phyloP scores from a whole-genome alignment of 1,140 invertebrate species.

The Drosophila eugracilis region DNA sequence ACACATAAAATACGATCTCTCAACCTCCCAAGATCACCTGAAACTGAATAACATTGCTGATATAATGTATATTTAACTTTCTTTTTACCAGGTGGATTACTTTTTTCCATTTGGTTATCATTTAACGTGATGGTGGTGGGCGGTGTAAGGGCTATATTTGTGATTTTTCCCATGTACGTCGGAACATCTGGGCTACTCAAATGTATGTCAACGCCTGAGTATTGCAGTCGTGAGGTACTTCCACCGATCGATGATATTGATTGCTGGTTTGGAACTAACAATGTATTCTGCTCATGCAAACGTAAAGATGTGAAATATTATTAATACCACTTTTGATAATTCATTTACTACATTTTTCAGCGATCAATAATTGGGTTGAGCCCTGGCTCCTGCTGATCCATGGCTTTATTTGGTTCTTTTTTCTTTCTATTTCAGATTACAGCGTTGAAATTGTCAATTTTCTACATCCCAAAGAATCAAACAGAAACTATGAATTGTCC shows the following conservation, averaged over 20 bases:
- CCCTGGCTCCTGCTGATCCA: slow-evolving; percentile 1
- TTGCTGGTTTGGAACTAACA: not conserved
- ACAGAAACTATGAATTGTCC: not conserved
- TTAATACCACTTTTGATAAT: not conserved
- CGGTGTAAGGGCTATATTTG: not conserved
- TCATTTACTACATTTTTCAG: not conserved
- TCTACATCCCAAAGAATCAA: too few relatives aligned
- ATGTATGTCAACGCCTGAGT: not conserved
- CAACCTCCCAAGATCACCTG: too few relatives aligned
- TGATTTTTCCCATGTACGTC: slow-evolving; percentile 1
- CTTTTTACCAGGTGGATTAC: not conserved
- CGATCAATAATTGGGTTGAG: not conserved
- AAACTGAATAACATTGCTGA: too few relatives aligned
- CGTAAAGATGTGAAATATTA: not conserved
- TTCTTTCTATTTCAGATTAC: slow-evolving; percentile 9
- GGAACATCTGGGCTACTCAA: slow-evolving; percentile 4
- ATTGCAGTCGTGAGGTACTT: slow-evolving; percentile 1
- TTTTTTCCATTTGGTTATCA: not conserved
- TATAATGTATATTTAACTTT: not conserved
- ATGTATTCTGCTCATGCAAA: slow-evolving; percentile 1
- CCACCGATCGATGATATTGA: not conserved
- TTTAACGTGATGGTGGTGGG: not conserved
- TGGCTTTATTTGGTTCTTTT: slow-evolving; percentile 2
- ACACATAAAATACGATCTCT: too few relatives aligned
- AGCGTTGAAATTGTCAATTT: too few relatives aligned